Base-by-base conservation (phyloP, 2,888 invertebrate species). In the Phaonia tiefii region DNA sequence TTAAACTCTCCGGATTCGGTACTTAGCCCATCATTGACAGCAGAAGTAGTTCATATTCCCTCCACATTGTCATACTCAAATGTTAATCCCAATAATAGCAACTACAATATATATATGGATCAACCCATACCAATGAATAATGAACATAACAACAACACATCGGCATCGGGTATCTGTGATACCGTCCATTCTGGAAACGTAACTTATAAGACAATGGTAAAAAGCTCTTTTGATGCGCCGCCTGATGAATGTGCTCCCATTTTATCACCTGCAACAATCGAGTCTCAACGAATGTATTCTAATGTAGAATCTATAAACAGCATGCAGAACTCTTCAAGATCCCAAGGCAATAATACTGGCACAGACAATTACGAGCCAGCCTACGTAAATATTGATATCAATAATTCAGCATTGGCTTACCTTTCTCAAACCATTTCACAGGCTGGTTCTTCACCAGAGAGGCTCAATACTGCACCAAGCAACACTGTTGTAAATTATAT, bases 21-120 rank as follows among this genome's bases (percentile, higher is more conserved):
- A 51, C 92, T 92, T 26, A 93, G 92, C 89, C 82, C 88, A 20
- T 92, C 91, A 67, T 92, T 93, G 82, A 92, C 92, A 77, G 51
- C 84, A 1, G 93, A 92, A 86, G 92, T 92, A 0, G 92, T 92
- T 88, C 92, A 92, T 1, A 86, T 93, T 58, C 76, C 58, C 26
- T 65, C 63, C 44, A 49, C 49, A 37, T 65, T 80, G 22, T 58
- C 87, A 84, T 25, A 84, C 80, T 58, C 84, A 66, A 26, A 77
- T 56, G 42, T 79, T n/a, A 56, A 15, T 71, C 49, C 86, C 91
- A 86, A 85, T 80, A 92, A 92, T 83, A 91, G 90, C 83, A 83
- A 77, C 11, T 85, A 88, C 37, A 81, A 81, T 46, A 77, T 76
- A 91, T 91, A 76, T 66, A 67, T 78, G 78, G 78, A 81, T 31